Base-by-base conservation (phyloP, 2,797 vertebrate species). In the Enteromius paludinosus region DNA sequence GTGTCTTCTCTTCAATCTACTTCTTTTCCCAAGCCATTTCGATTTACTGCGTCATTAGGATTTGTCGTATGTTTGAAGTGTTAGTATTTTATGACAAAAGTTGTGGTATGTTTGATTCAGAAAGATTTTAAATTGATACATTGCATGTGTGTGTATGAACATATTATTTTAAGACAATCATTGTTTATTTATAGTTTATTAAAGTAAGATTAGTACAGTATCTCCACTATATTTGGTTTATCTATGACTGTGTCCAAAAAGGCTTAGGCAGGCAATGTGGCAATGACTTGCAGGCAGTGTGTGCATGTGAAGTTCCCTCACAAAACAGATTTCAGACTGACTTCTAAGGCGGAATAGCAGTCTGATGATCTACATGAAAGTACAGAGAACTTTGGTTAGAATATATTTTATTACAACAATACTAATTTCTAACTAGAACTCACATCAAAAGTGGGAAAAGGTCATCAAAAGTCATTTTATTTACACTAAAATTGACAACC, bases 151-250 rank as follows among this genome's bases (percentile, higher is more conserved):
- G 25, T 35, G 47, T 76, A 25, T n/a, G 47, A 30, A 89, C 25
- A 30, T 41, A 14, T 25, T 25, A 28, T 33, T 43, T 33, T 25
- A 10, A 79, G 47, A 20, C 18, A 73, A 61, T 79, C 33, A 35
- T 33, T 87, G 87, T 77, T 89, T 0, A 89, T 89, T 88, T 87
- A 70, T 91, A 87, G 90, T 92, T 91, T 92, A 93, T 91, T 92
- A 91, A 93, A 94, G 78, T 82, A 87, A 86, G 0, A 82, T 28
- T 85, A 61, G 87, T 20, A 54, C 10, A 70, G 20, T 9, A 49
- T 56, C 1, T 69, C 38, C 12, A 7, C 15, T 81, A 43, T 4
- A 11, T 52, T 33, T 23, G 49, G 5, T 59, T 61, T 66, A 61
- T 28, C 23, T 61, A 15, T 61, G 23, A 15, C 23, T 25, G 23